These are phyloP conservation scores for Ara ararauna DNA, from an alignment of 2,797 vertebrate species.

Conservation along the genomic window DNA sequence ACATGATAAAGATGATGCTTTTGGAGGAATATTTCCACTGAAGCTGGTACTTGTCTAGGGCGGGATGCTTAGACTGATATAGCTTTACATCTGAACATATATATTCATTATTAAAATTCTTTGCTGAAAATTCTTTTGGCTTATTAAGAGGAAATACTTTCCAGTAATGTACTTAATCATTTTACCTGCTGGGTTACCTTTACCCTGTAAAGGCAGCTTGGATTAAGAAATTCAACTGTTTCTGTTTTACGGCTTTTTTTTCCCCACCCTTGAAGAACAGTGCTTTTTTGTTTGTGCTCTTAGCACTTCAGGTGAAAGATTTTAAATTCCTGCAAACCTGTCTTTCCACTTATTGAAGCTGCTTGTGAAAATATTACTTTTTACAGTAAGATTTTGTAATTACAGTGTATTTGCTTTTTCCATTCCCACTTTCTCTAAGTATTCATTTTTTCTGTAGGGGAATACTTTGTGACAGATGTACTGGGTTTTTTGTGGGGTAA, in stretches of 20 bases:
- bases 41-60: not conserved
- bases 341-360: not conserved
- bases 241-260: not conserved
- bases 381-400: not conserved
- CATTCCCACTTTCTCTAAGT: not conserved
- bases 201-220: not conserved
- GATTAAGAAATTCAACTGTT: constrained; percentile 12
- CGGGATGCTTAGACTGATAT: not conserved
- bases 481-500: not conserved
- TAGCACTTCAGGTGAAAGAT: constrained; percentile 23
- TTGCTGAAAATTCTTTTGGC: not conserved
- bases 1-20: not conserved
- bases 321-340: constrained; percentile 33
- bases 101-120: not conserved
- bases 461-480: not conserved
- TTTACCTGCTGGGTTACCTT: constrained; percentile 15
- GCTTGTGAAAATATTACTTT: not conserved
- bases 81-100: not conserved
- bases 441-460: not conserved
- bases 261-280: not conserved
- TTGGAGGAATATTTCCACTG: not conserved
- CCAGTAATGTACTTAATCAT: not conserved
- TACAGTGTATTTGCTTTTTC: not conserved
- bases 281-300: constrained; percentile 18
- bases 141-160: constrained; percentile 20